Conservation (phyloP, 1,140 invertebrate species). For the Leptinotarsa undecemlineata region DNA sequence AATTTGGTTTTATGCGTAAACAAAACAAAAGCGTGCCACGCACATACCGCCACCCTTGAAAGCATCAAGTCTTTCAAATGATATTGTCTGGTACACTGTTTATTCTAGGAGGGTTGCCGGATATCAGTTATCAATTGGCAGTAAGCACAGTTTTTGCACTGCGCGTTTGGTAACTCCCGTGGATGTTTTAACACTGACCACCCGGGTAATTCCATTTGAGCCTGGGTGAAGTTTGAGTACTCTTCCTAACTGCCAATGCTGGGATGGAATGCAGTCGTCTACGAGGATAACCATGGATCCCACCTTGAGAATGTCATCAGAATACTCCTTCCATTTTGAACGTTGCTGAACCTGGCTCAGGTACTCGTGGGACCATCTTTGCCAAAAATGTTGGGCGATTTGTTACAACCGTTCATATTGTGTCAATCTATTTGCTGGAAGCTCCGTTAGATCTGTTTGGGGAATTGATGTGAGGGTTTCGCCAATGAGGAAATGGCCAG, state of each 20-base stretch:
- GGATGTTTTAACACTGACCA: constrained; percentile 29
- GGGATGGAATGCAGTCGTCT: background rate
- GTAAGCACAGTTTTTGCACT: background rate
- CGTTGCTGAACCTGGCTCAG: constrained; percentile 13
- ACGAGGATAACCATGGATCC: background rate
- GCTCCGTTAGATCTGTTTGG: constrained; percentile 39
- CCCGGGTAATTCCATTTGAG: constrained; percentile 23
- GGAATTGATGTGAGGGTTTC: constrained; percentile 48
- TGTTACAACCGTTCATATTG: constrained; percentile 42
- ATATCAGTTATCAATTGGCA: constrained; percentile 30
- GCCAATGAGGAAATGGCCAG: constrained; percentile 50
- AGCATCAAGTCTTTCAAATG: constrained; percentile 9
- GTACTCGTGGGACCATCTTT: constrained; percentile 35
- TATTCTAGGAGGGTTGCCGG: too few species aligned
- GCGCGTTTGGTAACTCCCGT: constrained; percentile 9
- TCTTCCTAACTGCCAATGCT: constrained; percentile 10
- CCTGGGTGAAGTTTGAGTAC: constrained; percentile 17
- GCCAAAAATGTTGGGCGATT: constrained; percentile 36
- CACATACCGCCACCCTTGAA: constrained; percentile 15
- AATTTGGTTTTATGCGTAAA: too few species aligned
- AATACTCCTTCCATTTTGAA: constrained; percentile 15
- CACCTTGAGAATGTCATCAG: constrained; percentile 17
- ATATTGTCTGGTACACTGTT: background rate
- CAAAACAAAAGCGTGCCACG: too few species aligned
- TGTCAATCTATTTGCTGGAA: constrained; percentile 31